phyloP scores from a whole-genome alignment of 2,113 vertebrate species.

The Raja brachyura region DNA sequence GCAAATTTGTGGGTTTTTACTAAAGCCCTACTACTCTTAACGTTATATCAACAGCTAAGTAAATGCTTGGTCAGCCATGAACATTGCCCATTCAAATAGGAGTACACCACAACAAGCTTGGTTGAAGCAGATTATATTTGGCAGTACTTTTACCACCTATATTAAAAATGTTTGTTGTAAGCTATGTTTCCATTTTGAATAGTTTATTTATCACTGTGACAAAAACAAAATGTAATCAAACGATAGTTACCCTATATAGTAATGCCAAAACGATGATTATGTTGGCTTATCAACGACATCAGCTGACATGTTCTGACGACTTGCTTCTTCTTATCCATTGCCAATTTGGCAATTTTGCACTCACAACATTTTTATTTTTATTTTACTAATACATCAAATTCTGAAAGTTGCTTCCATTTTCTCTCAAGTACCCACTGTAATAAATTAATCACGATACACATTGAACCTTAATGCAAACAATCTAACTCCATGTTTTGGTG shows the following conservation, averaged over 20 bases:
- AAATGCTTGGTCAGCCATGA: neutral
- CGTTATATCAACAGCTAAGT: neutral
- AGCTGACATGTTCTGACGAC: neutral
- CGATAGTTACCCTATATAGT: neutral
- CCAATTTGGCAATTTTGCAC: neutral
- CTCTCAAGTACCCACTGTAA: neutral
- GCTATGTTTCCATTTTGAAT: neutral
- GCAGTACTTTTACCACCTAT: neutral
- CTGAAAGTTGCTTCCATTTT: neutral
- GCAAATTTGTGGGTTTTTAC: neutral
- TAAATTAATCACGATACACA: neutral
- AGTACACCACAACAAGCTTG: neutral
- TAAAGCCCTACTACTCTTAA: no score
- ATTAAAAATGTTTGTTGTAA: neutral
- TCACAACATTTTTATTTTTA: neutral
- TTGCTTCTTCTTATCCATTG: neutral
- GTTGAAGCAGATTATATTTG: neutral
- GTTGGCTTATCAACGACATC: neutral
- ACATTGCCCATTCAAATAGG: no score
- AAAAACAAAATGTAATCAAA: neutral
- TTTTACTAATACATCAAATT: neutral
- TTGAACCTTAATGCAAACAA: no score
- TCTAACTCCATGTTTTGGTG: neutral
- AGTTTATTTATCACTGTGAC: neutral
- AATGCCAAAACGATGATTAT: neutral